Conservation (phyloP, 2,888 invertebrate genomes). For the Boloria euphrosyne region DNA sequence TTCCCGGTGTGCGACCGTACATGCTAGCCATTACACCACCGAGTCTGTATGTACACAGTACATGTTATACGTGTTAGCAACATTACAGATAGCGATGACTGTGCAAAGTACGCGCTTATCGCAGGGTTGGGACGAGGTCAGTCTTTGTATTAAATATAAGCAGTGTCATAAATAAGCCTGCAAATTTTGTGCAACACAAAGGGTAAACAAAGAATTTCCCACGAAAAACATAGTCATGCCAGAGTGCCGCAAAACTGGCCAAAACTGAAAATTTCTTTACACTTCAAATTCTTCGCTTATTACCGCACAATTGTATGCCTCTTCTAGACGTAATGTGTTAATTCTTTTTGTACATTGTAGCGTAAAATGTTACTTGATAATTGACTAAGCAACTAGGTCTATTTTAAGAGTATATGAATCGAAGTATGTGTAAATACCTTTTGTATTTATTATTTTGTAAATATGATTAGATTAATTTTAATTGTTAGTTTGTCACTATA, state of each 20-base stretch:
- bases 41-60: not conserved
- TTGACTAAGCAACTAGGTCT: too few species aligned
- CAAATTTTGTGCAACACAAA: slow-evolving; percentile 1
- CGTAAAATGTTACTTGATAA: too few species aligned
- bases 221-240: not conserved
- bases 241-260: not conserved
- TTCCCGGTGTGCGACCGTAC: too few species aligned
- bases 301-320: not conserved
- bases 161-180: slow-evolving; percentile 23
- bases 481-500: too few species aligned
- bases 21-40: too few species aligned
- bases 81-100: slow-evolving; percentile 28
- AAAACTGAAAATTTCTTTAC: not conserved
- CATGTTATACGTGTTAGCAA: not conserved
- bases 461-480: too few species aligned
- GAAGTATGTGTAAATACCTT: too few species aligned
- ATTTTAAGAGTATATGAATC: too few species aligned
- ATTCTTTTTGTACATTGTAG: not conserved
- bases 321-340: not conserved
- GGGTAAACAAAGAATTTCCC: slow-evolving; percentile 5
- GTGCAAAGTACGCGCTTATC: slow-evolving; percentile 29
- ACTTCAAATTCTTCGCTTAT: not conserved
- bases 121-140: slow-evolving; percentile 32
- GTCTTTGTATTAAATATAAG: slow-evolving; percentile 25
- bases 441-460: too few species aligned